A percentile compares a stretch with the other conserved stretches of the same genome.
These are phyloP conservation scores for Drosophila trapezifrons DNA, from an alignment of 1,140 invertebrate species.

Conservation along the genomic window DNA sequence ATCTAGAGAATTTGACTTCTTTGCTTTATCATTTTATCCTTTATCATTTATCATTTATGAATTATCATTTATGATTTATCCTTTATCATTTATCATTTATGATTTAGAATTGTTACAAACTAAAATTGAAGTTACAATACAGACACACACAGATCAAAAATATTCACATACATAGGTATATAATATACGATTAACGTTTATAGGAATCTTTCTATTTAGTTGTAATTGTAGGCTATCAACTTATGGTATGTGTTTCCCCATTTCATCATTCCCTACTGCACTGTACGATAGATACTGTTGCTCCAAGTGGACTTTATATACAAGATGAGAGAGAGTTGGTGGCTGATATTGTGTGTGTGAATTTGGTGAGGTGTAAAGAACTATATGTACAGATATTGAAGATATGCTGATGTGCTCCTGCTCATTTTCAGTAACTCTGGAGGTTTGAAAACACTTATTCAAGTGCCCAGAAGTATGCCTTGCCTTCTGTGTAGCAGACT, in stretches of 20 bases:
- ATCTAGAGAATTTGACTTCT: constrained; percentile 79
- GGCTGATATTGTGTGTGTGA: constrained; percentile 2
- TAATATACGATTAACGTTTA: constrained; percentile 46
- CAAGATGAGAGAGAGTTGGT: constrained; percentile 32
- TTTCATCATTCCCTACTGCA: constrained; percentile 37
- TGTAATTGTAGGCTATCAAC: constrained; percentile 49
- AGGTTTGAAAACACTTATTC: neutral
- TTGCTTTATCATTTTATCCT: constrained; percentile 53
- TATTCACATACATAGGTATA: constrained; percentile 51
- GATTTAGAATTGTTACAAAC: constrained; percentile 28
- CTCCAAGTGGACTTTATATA: constrained; percentile 54
- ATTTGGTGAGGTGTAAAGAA: constrained; percentile 10
- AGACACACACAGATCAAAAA: constrained; percentile 54
- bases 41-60: neutral
- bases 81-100: neutral
- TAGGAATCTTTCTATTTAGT: constrained; percentile 77
- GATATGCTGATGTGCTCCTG: constrained; percentile 31
- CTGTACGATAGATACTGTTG: constrained; percentile 61
- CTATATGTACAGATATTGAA: constrained; percentile 48
- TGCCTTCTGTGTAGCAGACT: no score
- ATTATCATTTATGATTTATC: neutral
- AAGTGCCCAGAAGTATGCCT: constrained; percentile 1
- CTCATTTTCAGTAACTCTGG: neutral
- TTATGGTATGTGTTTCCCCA: constrained; percentile 61
- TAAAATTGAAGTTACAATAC: constrained; percentile 68